Conservation (phyloP, 2,888 invertebrate species). For the Lochmaea crataegi region DNA sequence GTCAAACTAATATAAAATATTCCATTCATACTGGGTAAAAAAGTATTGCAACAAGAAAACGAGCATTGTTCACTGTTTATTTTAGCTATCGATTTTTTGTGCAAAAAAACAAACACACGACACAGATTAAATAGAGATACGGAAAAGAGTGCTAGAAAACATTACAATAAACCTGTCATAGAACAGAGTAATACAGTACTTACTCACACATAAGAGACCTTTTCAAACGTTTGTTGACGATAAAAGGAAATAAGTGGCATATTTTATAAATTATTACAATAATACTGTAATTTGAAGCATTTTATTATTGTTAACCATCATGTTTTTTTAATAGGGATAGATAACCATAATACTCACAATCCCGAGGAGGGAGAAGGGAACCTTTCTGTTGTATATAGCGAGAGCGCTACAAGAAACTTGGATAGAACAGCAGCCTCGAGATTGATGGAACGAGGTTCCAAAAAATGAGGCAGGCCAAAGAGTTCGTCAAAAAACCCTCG, state of each 20-base stretch:
- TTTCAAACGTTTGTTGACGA: not conserved
- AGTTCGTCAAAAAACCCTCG: too few species aligned
- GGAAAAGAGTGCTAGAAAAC: conserved; percentile 20
- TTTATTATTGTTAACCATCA: not conserved
- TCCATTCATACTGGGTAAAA: conserved; percentile 19
- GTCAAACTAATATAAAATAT: conserved; percentile 17
- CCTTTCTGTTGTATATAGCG: too few species aligned
- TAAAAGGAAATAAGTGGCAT: not conserved
- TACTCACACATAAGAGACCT: conserved; percentile 8
- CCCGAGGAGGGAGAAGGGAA: too few species aligned
- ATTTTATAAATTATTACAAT: not conserved
- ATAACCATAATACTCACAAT: too few species aligned
- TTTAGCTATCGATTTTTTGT: conserved; percentile 34
- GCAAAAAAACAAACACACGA: conserved; percentile 28
- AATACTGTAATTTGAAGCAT: not conserved
- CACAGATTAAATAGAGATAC: conserved; percentile 28
- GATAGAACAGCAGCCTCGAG: too few species aligned
- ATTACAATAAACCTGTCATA: conserved; percentile 24
- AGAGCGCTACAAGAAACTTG: too few species aligned
- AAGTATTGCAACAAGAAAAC: conserved; percentile 20
- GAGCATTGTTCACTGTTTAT: conserved; percentile 31
- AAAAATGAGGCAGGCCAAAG: too few species aligned
- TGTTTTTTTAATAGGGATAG: too few species aligned
- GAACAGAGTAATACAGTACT: conserved; percentile 19
- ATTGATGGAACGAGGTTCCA: too few species aligned